A percentile compares a stretch with the other conserved stretches of the same genome.
These are phyloP conservation scores for Gadus macrocephalus DNA, from an alignment of 2,113 vertebrate genomes.

Conservation along the genomic window DNA sequence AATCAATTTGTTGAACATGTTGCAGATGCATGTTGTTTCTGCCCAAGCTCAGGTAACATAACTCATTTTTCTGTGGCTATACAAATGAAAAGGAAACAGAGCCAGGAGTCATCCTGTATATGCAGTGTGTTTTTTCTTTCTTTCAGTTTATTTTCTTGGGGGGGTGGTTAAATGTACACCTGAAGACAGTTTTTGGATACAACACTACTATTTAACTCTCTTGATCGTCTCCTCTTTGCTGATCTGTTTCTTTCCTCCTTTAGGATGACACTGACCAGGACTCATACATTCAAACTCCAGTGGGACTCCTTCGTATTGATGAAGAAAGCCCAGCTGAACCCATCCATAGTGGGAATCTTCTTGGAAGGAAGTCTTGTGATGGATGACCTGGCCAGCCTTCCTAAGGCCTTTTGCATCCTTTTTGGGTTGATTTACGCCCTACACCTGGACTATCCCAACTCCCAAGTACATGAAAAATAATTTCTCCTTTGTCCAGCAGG, in stretches of 20 bases:
- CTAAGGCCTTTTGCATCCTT: conserved; percentile 14
- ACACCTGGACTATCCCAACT: conserved; percentile 2
- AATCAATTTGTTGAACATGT: background rate
- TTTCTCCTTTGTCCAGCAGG: conserved; percentile 12
- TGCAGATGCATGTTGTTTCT: background rate
- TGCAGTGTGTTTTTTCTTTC: background rate
- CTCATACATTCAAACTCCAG: background rate
- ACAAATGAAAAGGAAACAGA: conserved; percentile 1
- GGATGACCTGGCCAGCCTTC: background rate
- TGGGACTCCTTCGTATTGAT: conserved; percentile 4
- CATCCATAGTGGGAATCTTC: background rate
- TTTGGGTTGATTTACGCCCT: conserved; percentile 24
- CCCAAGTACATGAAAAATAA: conserved; percentile 12
- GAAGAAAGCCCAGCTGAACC: conserved; percentile 4
- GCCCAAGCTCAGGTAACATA: background rate
- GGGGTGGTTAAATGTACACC: background rate
- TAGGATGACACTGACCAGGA: conserved; percentile 18
- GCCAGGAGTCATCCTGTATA: background rate
- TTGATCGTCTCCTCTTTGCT: too few species aligned
- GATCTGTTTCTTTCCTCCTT: background rate
- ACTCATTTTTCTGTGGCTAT: background rate
- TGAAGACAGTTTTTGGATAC: background rate
- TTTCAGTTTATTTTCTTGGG: background rate
- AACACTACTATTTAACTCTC: background rate
- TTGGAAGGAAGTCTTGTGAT: background rate